Evolutionary conservation across 2,888 invertebrate genomes (phyloP).

Genomic region (Nomada goodeniana): DNA sequence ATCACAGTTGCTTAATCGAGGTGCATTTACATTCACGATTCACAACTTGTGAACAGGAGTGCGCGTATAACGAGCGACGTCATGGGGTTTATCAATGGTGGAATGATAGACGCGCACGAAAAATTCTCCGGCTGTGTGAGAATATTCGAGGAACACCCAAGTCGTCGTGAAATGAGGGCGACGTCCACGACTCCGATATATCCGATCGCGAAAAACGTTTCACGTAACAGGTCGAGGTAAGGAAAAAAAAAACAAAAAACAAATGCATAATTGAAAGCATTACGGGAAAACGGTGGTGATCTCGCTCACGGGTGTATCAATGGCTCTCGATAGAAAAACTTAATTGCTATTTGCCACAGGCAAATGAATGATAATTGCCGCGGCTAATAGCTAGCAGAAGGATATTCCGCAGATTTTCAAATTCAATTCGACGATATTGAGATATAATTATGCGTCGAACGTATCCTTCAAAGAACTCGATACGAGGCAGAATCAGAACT

Average conservation of each 20-base stretch:
- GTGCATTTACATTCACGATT: too few species aligned
- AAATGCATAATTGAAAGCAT: not conserved
- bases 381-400: conserved; percentile 23
- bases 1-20: too few species aligned
- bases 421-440: conserved; percentile 19
- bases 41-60: too few species aligned
- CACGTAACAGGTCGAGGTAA: not conserved
- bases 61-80: conserved; percentile 6
- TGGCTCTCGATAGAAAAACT: conserved; percentile 27
- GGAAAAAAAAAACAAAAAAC: not conserved
- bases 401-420: conserved; percentile 8
- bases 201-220: not conserved
- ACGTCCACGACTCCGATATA: not conserved
- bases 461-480: not conserved
- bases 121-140: conserved; percentile 16
- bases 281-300: conserved; percentile 17
- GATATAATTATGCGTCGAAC: conserved; percentile 2
- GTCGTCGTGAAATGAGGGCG: conserved; percentile 18
- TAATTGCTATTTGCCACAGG: conserved; percentile 37
- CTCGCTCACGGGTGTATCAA: conserved; percentile 10
- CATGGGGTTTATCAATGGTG: conserved; percentile 9
- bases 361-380: conserved; percentile 38
- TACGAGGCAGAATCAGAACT: not conserved
- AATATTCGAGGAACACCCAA: conserved; percentile 37
- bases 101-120: conserved; percentile 20